Percentiles rank a stretch among this genome's conserved stretches.
Evolutionary conservation across 2,113 vertebrate genomes (phyloP).

Genomic region (Neogobius melanostomus): DNA sequence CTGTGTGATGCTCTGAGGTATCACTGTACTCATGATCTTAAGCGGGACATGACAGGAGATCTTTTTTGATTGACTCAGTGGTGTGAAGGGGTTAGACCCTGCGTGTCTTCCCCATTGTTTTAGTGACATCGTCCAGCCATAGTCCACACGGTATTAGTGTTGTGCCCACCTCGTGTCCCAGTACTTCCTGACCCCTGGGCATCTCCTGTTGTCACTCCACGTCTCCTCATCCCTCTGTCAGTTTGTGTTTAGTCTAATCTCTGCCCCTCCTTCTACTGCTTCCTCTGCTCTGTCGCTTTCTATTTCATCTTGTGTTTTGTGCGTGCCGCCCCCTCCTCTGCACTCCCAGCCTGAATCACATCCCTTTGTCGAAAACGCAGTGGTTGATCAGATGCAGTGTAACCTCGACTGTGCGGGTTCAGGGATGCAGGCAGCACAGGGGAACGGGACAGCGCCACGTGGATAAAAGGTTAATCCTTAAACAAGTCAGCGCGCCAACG

Average conservation of each 20-base stretch:
- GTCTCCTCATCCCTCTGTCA: conserved; percentile 78
- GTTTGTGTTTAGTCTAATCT: conserved; percentile 76
- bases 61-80: conserved; percentile 40
- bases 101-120: conserved; percentile 48
- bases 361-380: conserved; percentile 41
- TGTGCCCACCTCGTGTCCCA: conserved; percentile 40
- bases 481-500: conserved; percentile 63
- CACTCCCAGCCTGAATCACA: conserved; percentile 48
- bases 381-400: conserved; percentile 39
- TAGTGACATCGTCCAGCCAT: conserved; percentile 36
- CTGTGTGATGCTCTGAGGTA: conserved; percentile 55
- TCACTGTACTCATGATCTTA: conserved; percentile 17
- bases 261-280: conserved; percentile 67
- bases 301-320: conserved; percentile 62
- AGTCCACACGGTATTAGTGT: conserved; percentile 37
- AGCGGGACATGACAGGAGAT: conserved; percentile 44
- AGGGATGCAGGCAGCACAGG: conserved; percentile 25
- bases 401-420: conserved; percentile 57
- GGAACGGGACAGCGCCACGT: conserved; percentile 23
- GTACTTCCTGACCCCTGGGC: conserved; percentile 43
- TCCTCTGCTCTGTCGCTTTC: conserved; percentile 75
- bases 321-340: conserved; percentile 10
- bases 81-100: conserved; percentile 47
- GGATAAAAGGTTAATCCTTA: conserved; percentile 70
- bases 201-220: conserved; percentile 66